A percentile compares a stretch with the other conserved stretches of the same genome.
Evolutionary conservation across 2,797 vertebrate genomes (phyloP).

Genomic region (Sebastes itinus): DNA sequence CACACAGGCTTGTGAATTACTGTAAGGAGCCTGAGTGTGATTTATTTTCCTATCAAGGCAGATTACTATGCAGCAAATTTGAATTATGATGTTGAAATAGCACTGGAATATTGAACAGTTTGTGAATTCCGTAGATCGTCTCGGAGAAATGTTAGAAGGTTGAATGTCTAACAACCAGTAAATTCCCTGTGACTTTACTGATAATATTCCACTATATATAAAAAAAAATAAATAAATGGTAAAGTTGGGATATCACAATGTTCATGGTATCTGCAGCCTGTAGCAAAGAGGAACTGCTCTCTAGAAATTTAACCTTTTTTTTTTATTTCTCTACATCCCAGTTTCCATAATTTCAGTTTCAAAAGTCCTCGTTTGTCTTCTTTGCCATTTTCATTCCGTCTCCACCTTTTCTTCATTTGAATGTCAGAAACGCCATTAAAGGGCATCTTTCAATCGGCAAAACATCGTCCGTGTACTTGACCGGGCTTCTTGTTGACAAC

Average conservation of each 20-base stretch:
- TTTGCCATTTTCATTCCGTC: neutral
- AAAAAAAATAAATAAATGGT: conserved; percentile 1
- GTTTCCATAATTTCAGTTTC: neutral
- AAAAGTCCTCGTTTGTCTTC: neutral
- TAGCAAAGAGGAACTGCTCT: conserved; percentile 11
- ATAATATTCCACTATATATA: conserved; percentile 50
- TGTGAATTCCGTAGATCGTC: conserved; percentile 37
- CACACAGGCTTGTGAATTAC: neutral
- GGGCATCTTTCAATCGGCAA: conserved; percentile 14
- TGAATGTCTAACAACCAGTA: conserved; percentile 32
- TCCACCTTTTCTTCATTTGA: conserved; percentile 16
- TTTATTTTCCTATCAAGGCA: conserved; percentile 51
- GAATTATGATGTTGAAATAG: conserved; percentile 54
- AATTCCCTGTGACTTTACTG: conserved; percentile 34
- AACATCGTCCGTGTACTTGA: conserved; percentile 10
- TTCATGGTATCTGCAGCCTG: conserved; percentile 23
- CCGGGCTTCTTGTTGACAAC: conserved; percentile 31
- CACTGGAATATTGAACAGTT: conserved; percentile 49
- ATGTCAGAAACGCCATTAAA: conserved; percentile 32
- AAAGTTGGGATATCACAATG: conserved; percentile 2
- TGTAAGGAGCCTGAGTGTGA: conserved; percentile 25
- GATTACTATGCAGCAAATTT: conserved; percentile 62
- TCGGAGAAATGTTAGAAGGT: conserved; percentile 21
- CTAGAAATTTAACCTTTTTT: conserved; percentile 10
- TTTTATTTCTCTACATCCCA: neutral